Evolutionary conservation across 2,888 invertebrate genomes (phyloP), one percentile per base, ranked within the genome.

Genomic region (Cerastoderma edule): DNA sequence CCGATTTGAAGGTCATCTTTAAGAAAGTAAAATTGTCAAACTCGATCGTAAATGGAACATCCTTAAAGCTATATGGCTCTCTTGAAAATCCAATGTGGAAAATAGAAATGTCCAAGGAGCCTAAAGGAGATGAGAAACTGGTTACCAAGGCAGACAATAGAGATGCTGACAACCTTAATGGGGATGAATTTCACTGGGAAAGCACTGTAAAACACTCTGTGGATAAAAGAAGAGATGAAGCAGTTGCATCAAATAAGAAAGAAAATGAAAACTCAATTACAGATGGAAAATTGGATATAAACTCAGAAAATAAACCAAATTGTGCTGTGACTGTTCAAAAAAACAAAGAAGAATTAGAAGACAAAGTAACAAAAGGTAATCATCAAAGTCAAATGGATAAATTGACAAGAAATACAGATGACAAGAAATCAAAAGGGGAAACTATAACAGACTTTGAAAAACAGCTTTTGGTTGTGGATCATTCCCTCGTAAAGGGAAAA

Each of bases 1-100:
- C 66, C 1, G 66, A 33, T n/a, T 19, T 66, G 16, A 66, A 66
- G 33, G 33, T 66, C 22, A 53, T 66, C 22, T 53, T 66, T n/a
- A 28, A 13, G n/a, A 66, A 50, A 22, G 66, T 66, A 8, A 53
- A 66, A 50, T 53, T 50, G 48, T 53, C 28, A 10, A 50, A 48
- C 19, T 22, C 27, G 5, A 50, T 50, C 22, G 19, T 66, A 8
- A 33, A 66, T 53, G 66, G 66, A 24, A 53, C n/a, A n/a, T 24
- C 48, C 2, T 33, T 66, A 8, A 50, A 66, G 19, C 53, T 66
- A 24, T 66, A 33, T 53, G 66, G 66, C 1, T 53, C 66, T 46
- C 22, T 48, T n/a, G 19, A 27, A 10, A 66, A 50, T 32, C 66
- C 66, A 3, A 10, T n/a, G 13, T 66, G 66, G 66, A 66, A 66